Evolutionary conservation across 2,797 vertebrate genomes (phyloP), one percentile per base, ranked within the genome.

Genomic region (Leuciscus waleckii): DNA sequence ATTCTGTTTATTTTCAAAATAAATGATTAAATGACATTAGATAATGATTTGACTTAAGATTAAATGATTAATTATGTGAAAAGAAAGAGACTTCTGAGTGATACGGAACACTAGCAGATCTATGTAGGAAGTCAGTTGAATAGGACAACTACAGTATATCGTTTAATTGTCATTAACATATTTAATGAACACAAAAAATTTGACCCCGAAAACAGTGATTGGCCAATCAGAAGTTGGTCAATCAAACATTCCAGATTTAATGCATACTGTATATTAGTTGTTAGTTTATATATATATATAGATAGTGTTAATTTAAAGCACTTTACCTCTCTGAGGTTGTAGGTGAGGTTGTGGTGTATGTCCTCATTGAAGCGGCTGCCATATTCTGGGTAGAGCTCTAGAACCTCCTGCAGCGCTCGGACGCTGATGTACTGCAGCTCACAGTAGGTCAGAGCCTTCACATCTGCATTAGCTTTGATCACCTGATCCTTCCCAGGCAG

Each of bases 401-500:
- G 95, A 86, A 99, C 98, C 69, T 99, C 97, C 3, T 95, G 93
- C 89, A 99, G 93, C 29, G 97, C 98, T 61, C 90, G 92, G 76
- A 98, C 93, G 73, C 96, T 96, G 81, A 99, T 96, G 92, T 98
- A 95, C 92, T 99, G 98, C 84, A 99, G 93, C 92, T 98, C 98
- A 1, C 98, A 99, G 93, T 99, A 99, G 80, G 98, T 99, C 92
- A 99, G 90, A 0, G 98, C 98, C 93, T 98, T 99, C 90, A 99
- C 98, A 0, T 99, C 98, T 0, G 97, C 97, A 0, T 97, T 98
- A 81, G 96, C 98, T 92, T 99, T 99, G 91, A 98, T 97, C 91
- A 98, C 98, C 89, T 95, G 94, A 37, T 95, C 96, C 3, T 89
- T 90, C 79, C 95, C 95, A 5, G 97, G 95, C 85, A 98, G 93